Percentiles rank a stretch among this genome's conserved stretches.
phyloP scores from a whole-genome alignment of 2,888 invertebrate genomes.

The Erebia palarica region DNA sequence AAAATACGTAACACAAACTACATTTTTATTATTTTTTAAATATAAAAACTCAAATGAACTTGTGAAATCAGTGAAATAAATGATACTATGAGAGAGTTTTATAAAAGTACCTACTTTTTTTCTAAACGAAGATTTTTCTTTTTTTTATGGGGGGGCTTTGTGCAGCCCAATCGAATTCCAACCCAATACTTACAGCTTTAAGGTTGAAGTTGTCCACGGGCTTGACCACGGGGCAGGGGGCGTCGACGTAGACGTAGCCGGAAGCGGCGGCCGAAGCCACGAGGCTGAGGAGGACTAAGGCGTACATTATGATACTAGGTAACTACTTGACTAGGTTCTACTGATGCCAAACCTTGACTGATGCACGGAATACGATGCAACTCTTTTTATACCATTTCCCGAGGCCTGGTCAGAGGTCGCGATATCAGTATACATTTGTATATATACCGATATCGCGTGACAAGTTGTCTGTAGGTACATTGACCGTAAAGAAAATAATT shows the following conservation, averaged over 20 bases:
- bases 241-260: conserved; percentile 50
- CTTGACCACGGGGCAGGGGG: conserved; percentile 61
- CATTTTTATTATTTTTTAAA: too few species aligned
- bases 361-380: not conserved
- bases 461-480: not conserved
- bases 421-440: not conserved
- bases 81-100: too few species aligned
- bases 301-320: conserved; percentile 51
- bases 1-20: too few species aligned
- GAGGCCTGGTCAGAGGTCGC: conserved; percentile 1
- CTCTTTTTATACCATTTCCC: conserved; percentile 1
- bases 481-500: not conserved
- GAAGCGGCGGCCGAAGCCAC: conserved; percentile 54
- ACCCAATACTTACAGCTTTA: conserved; percentile 48
- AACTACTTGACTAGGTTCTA: not conserved
- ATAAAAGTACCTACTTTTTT: too few species aligned
- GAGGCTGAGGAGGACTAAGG: conserved; percentile 53
- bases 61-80: too few species aligned
- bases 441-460: too few species aligned
- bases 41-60: too few species aligned
- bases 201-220: conserved; percentile 64
- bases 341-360: not conserved
- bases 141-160: too few species aligned
- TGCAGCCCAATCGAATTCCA: not conserved
- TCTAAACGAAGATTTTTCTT: too few species aligned